Evolutionary conservation across 2,797 vertebrate genomes (phyloP).

Genomic region (Neosilurus mollespiculum): DNA sequence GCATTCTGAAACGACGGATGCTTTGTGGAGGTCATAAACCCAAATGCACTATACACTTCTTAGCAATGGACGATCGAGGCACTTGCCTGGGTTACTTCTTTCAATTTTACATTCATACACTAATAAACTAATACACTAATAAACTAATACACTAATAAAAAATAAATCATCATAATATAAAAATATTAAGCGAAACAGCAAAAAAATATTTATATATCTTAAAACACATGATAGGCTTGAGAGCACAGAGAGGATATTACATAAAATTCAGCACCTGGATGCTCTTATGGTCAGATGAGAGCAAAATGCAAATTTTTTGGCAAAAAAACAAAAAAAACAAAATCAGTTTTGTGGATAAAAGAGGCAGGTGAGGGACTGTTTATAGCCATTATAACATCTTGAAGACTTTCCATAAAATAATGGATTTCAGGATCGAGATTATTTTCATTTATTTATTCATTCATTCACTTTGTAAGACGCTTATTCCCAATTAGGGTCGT

Average conservation of each 20-base stretch:
- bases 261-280: not conserved
- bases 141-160: no score
- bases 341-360: not conserved
- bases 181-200: not conserved
- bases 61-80: not conserved
- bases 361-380: not conserved
- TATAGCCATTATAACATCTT: not conserved
- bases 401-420: not conserved
- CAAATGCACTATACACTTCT: not conserved
- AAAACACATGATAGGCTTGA: not conserved
- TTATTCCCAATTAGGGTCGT: no score
- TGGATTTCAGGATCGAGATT: not conserved
- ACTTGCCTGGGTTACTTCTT: not conserved
- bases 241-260: not conserved
- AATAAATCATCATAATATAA: not conserved
- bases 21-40: constrained; percentile 32
- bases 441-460: not conserved
- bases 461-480: no score
- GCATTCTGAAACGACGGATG: constrained; percentile 23
- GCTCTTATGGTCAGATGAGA: not conserved
- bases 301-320: not conserved
- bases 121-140: no score
- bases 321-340: no score
- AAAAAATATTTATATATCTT: not conserved
- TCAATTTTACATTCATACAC: not conserved